A percentile compares a stretch with the other conserved stretches of the same genome.
Evolutionary conservation across 2,113 vertebrate genomes (phyloP).

Genomic region (Microcebus griseorufus): DNA sequence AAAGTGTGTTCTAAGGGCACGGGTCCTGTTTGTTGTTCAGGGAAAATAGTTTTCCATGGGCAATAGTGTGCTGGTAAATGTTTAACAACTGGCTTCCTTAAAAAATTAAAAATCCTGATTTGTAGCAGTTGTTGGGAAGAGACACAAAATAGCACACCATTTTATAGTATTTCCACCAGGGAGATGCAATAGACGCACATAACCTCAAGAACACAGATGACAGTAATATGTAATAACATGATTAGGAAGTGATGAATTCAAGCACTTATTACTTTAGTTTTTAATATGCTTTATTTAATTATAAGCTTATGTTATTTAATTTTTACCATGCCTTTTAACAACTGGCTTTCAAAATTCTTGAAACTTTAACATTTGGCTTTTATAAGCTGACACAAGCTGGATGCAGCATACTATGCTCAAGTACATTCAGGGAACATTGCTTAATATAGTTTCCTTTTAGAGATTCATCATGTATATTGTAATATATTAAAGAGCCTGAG

Average conservation of each 20-base stretch:
- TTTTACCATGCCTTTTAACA: neutral
- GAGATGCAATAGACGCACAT: neutral
- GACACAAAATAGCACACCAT: neutral
- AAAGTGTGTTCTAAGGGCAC: neutral
- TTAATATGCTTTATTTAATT: neutral
- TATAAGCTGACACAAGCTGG: neutral
- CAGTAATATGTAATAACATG: neutral
- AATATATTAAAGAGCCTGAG: neutral
- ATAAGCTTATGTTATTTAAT: neutral
- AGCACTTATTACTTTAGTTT: neutral
- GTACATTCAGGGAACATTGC: neutral
- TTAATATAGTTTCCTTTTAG: neutral
- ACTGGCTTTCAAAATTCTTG: neutral
- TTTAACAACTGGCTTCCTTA: neutral
- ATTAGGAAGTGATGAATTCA: neutral
- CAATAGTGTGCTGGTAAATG: neutral
- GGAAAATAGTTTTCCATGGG: neutral
- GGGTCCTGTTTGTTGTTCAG: neutral
- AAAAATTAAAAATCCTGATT: neutral
- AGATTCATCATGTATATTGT: neutral
- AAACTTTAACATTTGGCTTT: neutral
- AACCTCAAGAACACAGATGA: neutral
- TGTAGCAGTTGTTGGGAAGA: neutral
- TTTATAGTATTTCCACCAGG: neutral
- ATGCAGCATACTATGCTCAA: neutral